These are phyloP conservation scores for Carapus acus DNA, from an alignment of 2,797 vertebrate species.

Conservation along the genomic window DNA sequence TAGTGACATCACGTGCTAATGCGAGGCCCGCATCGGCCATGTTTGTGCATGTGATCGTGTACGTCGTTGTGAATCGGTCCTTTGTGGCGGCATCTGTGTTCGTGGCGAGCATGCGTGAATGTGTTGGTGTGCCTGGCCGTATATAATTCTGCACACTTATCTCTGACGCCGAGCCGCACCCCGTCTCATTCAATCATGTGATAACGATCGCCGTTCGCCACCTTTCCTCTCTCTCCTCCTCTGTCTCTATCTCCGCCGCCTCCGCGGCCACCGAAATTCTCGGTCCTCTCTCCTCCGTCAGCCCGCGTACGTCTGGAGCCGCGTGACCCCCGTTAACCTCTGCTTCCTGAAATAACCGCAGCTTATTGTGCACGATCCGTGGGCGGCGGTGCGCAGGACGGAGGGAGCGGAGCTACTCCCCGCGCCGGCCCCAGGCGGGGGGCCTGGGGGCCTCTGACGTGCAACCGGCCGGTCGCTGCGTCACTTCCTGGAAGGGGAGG, in stretches of 20 bases:
- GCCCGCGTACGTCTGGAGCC: slow-evolving; percentile 24
- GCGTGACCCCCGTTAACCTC: slow-evolving; percentile 40
- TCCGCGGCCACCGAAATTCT: slow-evolving; percentile 25
- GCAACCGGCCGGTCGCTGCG: slow-evolving; percentile 16
- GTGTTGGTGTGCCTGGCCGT: background rate
- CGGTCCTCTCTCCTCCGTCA: slow-evolving; percentile 6
- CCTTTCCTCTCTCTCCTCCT: slow-evolving; percentile 1
- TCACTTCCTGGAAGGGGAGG: slow-evolving; percentile 53
- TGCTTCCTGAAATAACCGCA: slow-evolving; percentile 37
- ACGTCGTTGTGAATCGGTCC: slow-evolving; percentile 9
- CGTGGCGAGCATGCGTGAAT: too few relatives aligned
- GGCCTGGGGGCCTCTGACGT: background rate
- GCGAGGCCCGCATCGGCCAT: slow-evolving; percentile 17
- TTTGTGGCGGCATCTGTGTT: too few relatives aligned
- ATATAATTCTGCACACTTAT: slow-evolving; percentile 15
- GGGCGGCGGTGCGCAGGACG: background rate
- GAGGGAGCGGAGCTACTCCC: background rate
- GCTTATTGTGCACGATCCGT: slow-evolving; percentile 23
- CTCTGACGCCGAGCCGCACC: slow-evolving; percentile 10
- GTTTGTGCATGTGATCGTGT: slow-evolving; percentile 17
- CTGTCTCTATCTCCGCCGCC: slow-evolving; percentile 2
- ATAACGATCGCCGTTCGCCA: slow-evolving; percentile 38
- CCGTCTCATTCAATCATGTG: slow-evolving; percentile 41
- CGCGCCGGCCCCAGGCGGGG: too few relatives aligned
- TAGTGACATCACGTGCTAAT: slow-evolving; percentile 1